Base-by-base conservation (phyloP, 2,113 vertebrate species). In the Bungarus multicinctus region DNA sequence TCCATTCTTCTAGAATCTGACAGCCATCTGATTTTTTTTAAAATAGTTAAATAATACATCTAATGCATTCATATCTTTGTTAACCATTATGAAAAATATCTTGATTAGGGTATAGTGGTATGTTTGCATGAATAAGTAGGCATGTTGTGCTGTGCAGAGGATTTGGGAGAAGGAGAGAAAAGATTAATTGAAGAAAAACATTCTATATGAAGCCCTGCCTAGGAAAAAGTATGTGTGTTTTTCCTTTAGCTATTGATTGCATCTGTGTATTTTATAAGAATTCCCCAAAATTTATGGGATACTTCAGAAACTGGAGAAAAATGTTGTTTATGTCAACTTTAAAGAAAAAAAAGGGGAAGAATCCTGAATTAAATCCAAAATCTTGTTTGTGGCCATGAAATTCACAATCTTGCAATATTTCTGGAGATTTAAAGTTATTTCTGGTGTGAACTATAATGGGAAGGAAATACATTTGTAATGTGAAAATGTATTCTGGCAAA, bases 271-370 rank as follows among this genome's bases (percentile, higher is more conserved):
- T 6, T 88, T 87, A 30, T 93, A 55, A 91, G 64, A 87, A 91
- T 87, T 90, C 53, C 94, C 89, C 94, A 95, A 96, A 95, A 81
- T 91, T 90, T 94, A n/a, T 88, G 89, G 90, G 90, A 55, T 94
- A 94, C 50, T 89, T 89, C 53, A 94, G 90, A 81, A 53, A 25
- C 25, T 85, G 74, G 50, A 91, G 74, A 47, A 91, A 85, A 74
- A n/a, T 45, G 12, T 91, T 91, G 34, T 25, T 85, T 85, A 27
- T 85, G 85, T 52, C 69, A 91, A 10, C 90, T 85, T 45, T 91
- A 57, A 90, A 64, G 47, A 20, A 52, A 91, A 12, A 53, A 52
- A 81, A 47, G 6, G 6, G n/a, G 34, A 39, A 39, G 16, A 81
- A 50, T 50, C 20, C 64, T 39, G 64, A 39, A 54, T 30, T 50